phyloP scores from a whole-genome alignment of 2,797 vertebrate species.

The Bovichtus diacanthus region DNA sequence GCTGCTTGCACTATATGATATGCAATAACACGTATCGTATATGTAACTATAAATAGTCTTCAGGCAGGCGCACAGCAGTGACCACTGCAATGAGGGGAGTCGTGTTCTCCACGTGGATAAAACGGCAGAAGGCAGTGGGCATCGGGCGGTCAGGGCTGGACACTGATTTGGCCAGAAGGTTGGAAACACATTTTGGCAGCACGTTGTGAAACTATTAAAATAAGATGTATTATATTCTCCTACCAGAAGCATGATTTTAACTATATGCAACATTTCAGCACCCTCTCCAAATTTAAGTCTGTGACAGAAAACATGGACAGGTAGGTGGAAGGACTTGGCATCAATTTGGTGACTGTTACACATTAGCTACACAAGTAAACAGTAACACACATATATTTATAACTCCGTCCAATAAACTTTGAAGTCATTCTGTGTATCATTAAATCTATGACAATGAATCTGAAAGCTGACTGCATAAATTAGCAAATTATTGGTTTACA shows the following conservation, averaged over 20 bases:
- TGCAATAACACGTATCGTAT: conserved; percentile 61
- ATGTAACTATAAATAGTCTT: conserved; percentile 69
- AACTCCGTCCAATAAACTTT: conserved; percentile 34
- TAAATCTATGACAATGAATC: conserved; percentile 59
- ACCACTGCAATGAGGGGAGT: conserved; percentile 39
- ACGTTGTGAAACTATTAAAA: conserved; percentile 31
- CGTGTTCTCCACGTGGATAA: conserved; percentile 51
- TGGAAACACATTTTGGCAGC: conserved; percentile 37
- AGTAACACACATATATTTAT: conserved; percentile 29
- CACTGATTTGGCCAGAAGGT: conserved; percentile 43
- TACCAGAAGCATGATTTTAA: conserved; percentile 9
- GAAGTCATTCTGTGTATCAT: conserved; percentile 43
- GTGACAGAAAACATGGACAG: conserved; percentile 40
- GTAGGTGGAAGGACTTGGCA: conserved; percentile 63
- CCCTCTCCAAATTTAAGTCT: conserved; percentile 4
- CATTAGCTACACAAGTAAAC: conserved; percentile 32
- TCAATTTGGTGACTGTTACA: conserved; percentile 32
- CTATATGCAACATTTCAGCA: conserved; percentile 3
- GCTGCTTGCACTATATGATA: conserved; percentile 37
- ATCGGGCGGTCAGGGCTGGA: conserved; percentile 52
- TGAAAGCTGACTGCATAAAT: conserved; percentile 75
- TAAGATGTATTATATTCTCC: conserved; percentile 4
- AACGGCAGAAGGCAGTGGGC: conserved; percentile 52
- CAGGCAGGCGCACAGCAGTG: conserved; percentile 55
- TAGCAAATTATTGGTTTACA: conserved; percentile 85